phyloP scores from a whole-genome alignment of 1,140 invertebrate species.

The Coelopa frigida region DNA sequence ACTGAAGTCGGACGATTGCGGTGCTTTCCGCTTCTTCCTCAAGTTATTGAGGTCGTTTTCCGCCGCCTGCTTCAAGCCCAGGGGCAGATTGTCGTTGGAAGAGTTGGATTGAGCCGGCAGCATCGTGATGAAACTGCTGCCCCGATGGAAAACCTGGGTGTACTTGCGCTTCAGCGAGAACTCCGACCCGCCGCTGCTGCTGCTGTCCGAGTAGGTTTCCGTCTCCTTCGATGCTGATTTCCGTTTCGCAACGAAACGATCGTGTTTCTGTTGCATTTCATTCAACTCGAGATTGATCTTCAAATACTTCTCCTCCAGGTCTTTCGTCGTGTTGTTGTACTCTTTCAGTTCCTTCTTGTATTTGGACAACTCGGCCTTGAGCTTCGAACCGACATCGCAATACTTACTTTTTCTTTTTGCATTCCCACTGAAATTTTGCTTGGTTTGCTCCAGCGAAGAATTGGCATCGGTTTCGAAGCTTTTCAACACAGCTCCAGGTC shows the following conservation, averaged over 20 bases:
- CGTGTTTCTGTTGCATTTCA: conserved; percentile 38
- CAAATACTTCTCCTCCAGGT: conserved; percentile 38
- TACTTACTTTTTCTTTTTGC: conserved; percentile 9
- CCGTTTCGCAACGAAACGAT: conserved; percentile 21
- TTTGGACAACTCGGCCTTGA: conserved; percentile 31
- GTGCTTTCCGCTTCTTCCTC: background rate
- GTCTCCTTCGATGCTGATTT: conserved; percentile 1
- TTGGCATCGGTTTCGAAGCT: conserved; percentile 1
- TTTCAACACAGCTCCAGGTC: conserved; percentile 4
- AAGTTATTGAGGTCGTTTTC: too few relatives aligned
- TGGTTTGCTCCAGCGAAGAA: background rate
- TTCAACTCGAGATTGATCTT: conserved; percentile 33
- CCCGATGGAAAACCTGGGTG: conserved; percentile 17
- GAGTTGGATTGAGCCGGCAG: conserved; percentile 17
- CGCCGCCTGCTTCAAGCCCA: too few relatives aligned
- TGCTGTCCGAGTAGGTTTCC: conserved; percentile 9
- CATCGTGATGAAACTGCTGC: conserved; percentile 29
- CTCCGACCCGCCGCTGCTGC: conserved; percentile 17
- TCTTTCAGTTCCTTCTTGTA: conserved; percentile 38
- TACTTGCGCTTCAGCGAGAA: conserved; percentile 14
- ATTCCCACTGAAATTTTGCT: background rate
- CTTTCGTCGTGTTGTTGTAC: conserved; percentile 36
- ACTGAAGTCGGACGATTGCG: background rate
- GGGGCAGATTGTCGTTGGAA: too few relatives aligned
- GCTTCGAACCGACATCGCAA: conserved; percentile 24